phyloP scores from a whole-genome alignment of 2,888 invertebrate species.

The Pammene fasciana region DNA sequence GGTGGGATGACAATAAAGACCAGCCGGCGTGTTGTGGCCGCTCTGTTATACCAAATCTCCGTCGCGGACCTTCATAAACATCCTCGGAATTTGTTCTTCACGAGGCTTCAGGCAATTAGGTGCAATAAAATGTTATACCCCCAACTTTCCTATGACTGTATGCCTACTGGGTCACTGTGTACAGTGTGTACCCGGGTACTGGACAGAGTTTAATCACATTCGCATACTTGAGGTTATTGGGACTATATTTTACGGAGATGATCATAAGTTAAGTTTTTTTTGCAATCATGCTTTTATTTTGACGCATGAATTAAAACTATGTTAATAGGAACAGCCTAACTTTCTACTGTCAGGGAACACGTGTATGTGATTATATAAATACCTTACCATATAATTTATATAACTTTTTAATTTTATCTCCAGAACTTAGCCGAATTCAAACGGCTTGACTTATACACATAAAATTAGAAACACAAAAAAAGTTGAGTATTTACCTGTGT shows the following conservation, averaged over 20 bases:
- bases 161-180: constrained; percentile 19
- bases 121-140: constrained; percentile 49
- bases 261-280: no score
- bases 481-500: not conserved
- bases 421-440: no score
- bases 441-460: no score
- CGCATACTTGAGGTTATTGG: not conserved
- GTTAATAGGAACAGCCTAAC: no score
- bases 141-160: constrained; percentile 43
- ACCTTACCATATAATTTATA: no score
- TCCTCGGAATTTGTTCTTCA: constrained; percentile 54
- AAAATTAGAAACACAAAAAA: not conserved
- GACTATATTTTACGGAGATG: no score
- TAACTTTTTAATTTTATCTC: no score
- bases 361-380: no score
- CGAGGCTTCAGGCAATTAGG: constrained; percentile 53
- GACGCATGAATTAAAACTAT: no score
- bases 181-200: no score
- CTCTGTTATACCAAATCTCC: constrained; percentile 62
- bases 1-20: not conserved
- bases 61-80: constrained; percentile 66
- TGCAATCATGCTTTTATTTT: no score
- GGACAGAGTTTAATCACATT: not conserved
- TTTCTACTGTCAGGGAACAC: no score
- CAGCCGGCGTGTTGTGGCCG: constrained; percentile 64